These are phyloP conservation scores for Eupeodes latifasciatus DNA, from an alignment of 2,888 invertebrate species.

Conservation along the genomic window DNA sequence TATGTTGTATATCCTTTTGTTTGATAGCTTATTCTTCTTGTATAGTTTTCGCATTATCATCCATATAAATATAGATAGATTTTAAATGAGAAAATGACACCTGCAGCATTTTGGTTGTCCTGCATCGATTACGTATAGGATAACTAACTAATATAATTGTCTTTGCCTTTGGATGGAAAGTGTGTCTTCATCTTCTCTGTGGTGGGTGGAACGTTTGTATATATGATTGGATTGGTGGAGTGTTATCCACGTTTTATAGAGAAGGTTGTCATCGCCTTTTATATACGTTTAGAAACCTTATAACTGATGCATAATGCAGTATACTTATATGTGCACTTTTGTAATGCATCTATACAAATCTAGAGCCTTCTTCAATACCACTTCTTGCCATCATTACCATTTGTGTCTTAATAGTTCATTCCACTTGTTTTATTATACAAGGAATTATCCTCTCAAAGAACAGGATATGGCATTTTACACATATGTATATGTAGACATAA, in stretches of 20 bases:
- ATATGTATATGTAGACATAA: background rate
- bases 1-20: conserved; percentile 1
- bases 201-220: background rate
- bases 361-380: conserved; percentile 12
- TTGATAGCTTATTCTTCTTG: background rate
- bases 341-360: background rate
- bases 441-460: conserved; percentile 49
- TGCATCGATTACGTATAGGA: conserved; percentile 44
- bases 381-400: conserved; percentile 36
- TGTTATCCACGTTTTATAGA: conserved; percentile 3
- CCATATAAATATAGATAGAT: background rate
- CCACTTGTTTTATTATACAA: conserved; percentile 44
- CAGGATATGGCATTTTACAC: conserved; percentile 18
- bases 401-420: conserved; percentile 49
- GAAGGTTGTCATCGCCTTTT: conserved; percentile 9
- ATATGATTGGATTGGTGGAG: background rate
- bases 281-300: background rate
- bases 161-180: conserved; percentile 28
- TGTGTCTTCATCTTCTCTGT: background rate
- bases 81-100: conserved; percentile 43
- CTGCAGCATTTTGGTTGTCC: conserved; percentile 46
- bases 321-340: background rate
- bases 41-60: background rate
- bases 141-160: conserved; percentile 50
- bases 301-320: background rate